Evolutionary conservation across 23 tunicate species (phyloP).

Genomic region (Botrylloides violaceus): DNA sequence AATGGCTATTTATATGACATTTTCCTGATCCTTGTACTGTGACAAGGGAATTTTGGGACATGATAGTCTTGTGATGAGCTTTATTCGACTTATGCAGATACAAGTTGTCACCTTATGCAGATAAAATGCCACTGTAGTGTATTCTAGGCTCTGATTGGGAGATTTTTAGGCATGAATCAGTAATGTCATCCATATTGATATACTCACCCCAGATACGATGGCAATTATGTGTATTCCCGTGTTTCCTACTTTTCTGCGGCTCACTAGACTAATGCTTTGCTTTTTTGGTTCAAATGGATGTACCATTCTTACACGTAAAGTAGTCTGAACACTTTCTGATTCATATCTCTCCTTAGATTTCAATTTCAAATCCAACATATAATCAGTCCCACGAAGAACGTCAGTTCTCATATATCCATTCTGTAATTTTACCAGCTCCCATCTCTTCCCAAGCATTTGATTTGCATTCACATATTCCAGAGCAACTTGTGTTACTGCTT

Average conservation of each 20-base stretch:
- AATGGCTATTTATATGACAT: too few relatives aligned
- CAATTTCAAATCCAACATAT: constrained; percentile 51
- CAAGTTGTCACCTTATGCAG: too few relatives aligned
- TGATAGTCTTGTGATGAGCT: too few relatives aligned
- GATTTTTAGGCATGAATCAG: too few relatives aligned
- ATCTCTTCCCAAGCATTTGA: constrained; percentile 40
- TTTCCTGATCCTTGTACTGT: too few relatives aligned
- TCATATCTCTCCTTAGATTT: not conserved
- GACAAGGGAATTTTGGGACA: too few relatives aligned
- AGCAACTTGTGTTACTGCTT: constrained; percentile 53
- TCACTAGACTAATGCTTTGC: not conserved
- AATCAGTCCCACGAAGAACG: constrained; percentile 55
- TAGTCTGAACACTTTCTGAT: constrained; percentile 6
- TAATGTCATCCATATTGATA: too few relatives aligned
- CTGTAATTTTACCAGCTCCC: constrained; percentile 39
- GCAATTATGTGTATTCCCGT: constrained; percentile 26
- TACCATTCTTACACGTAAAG: constrained; percentile 45
- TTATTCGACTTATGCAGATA: too few relatives aligned
- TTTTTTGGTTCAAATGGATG: constrained; percentile 40
- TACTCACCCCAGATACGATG: constrained; percentile 28
- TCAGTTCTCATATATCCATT: constrained; percentile 70
- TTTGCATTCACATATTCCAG: constrained; percentile 72
- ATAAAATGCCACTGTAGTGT: too few relatives aligned
- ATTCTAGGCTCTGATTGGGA: too few relatives aligned
- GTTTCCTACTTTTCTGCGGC: not conserved